Percentiles rank a stretch among this genome's conserved stretches.
These are phyloP conservation scores for Nixonia krombeini DNA, from an alignment of 1,140 invertebrate genomes.

Conservation along the genomic window DNA sequence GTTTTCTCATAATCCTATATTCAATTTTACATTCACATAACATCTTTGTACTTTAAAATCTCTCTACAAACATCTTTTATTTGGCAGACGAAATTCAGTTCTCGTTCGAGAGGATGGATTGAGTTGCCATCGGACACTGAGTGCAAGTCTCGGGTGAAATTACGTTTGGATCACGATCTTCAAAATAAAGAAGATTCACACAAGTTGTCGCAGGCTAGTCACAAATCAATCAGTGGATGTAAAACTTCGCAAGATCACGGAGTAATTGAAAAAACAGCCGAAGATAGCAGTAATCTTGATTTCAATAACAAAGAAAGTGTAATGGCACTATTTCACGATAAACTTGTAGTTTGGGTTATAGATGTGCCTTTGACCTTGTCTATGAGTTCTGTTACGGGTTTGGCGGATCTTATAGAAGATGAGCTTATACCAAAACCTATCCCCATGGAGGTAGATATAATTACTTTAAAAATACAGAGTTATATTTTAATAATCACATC, in stretches of 20 bases:
- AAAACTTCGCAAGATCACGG: slow-evolving; percentile 37
- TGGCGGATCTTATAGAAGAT: slow-evolving; percentile 88
- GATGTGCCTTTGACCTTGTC: slow-evolving; percentile 81
- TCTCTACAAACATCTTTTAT: slow-evolving; percentile 45
- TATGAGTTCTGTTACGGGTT: slow-evolving; percentile 84
- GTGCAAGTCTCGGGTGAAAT: slow-evolving; percentile 71
- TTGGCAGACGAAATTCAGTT: slow-evolving; percentile 80
- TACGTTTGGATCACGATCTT: slow-evolving; percentile 76
- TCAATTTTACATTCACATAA: no score
- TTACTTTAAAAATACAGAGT: no score
- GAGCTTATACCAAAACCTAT: slow-evolving; percentile 84
- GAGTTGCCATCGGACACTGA: slow-evolving; percentile 75
- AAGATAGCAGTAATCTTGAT: slow-evolving; percentile 39
- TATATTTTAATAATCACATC: no score
- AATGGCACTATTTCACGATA: slow-evolving; percentile 62
- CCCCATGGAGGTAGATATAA: slow-evolving; percentile 82
- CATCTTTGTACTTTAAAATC: no score
- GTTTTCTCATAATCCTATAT: no score
- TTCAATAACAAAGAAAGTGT: slow-evolving; percentile 59
- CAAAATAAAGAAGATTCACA: slow-evolving; percentile 65
- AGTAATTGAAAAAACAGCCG: slow-evolving; percentile 6
- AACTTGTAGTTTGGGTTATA: slow-evolving; percentile 76
- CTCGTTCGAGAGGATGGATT: slow-evolving; percentile 79
- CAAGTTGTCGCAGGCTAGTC: slow-evolving; percentile 63
- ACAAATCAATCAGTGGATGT: no score